Conservation (phyloP, 1,140 invertebrate genomes). For the Ips nitidus region DNA sequence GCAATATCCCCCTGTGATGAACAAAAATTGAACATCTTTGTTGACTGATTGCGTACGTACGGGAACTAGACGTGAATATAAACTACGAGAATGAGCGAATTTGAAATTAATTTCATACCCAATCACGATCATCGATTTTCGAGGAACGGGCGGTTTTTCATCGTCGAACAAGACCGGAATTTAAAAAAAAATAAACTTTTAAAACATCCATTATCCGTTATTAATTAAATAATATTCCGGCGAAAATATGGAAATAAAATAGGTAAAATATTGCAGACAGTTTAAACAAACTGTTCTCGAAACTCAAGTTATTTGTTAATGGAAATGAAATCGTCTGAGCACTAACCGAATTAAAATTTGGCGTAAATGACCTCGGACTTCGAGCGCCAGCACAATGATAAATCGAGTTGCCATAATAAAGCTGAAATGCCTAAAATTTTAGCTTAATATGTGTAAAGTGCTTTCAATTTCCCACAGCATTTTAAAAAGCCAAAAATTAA, state of each 20-base stretch:
- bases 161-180: too few relatives aligned
- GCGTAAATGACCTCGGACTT: constrained; percentile 42
- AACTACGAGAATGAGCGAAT: neutral
- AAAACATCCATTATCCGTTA: too few relatives aligned
- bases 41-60: neutral
- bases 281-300: constrained; percentile 31
- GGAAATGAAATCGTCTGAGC: constrained; percentile 45
- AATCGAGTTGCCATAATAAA: constrained; percentile 39
- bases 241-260: constrained; percentile 1
- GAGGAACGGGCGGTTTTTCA: too few relatives aligned
- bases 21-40: constrained; percentile 6
- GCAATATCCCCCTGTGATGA: constrained; percentile 2
- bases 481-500: too few relatives aligned
- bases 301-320: constrained; percentile 45
- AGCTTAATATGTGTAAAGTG: too few relatives aligned
- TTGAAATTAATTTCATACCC: neutral
- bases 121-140: too few relatives aligned
- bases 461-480: too few relatives aligned
- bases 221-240: too few relatives aligned
- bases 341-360: constrained; percentile 46
- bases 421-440: constrained; percentile 14
- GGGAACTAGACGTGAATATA: constrained; percentile 2
- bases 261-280: constrained; percentile 28
- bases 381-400: constrained; percentile 40
- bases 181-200: too few relatives aligned